Percentiles rank a stretch among this genome's conserved stretches.
phyloP scores from a whole-genome alignment of 1,140 invertebrate species.

The Lerema accius region DNA sequence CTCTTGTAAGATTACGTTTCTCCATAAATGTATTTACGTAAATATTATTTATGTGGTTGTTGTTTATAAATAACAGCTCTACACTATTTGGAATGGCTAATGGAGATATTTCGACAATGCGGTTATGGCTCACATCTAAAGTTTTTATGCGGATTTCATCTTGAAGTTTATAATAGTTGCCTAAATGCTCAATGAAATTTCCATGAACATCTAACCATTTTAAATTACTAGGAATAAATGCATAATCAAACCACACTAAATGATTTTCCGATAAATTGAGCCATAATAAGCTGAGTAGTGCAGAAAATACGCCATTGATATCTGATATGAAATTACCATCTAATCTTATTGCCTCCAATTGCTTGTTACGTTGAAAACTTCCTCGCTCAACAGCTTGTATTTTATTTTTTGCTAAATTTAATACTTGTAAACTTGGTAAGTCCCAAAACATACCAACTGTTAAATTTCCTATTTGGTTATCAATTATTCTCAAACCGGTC shows the following conservation, averaged over 20 bases:
- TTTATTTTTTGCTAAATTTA: constrained; percentile 94
- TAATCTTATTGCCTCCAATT: constrained; percentile 92
- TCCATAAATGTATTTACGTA: constrained; percentile 92
- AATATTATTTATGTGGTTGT: constrained; percentile 93
- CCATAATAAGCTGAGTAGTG: constrained; percentile 90
- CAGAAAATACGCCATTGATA: constrained; percentile 93
- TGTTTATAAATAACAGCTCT: constrained; percentile 94
- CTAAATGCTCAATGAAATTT: constrained; percentile 92
- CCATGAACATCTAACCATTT: constrained; percentile 95
- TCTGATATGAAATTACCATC: constrained; percentile 94
- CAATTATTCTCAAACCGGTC: constrained; percentile 92
- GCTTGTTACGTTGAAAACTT: constrained; percentile 90
- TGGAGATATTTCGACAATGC: constrained; percentile 90
- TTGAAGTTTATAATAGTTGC: constrained; percentile 92
- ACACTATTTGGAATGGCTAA: constrained; percentile 93
- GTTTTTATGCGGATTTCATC: constrained; percentile 91
- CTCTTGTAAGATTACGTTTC: constrained; percentile 91
- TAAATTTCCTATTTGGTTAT: constrained; percentile 93
- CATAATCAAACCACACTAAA: constrained; percentile 95
- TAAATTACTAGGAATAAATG: constrained; percentile 92
- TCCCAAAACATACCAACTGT: constrained; percentile 93
- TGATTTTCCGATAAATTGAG: constrained; percentile 95
- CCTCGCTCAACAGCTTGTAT: constrained; percentile 91
- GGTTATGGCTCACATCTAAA: constrained; percentile 93
- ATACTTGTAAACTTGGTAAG: constrained; percentile 90